These are phyloP conservation scores for Archilochus colubris DNA, from an alignment of 2,113 vertebrate species.

Conservation along the genomic window DNA sequence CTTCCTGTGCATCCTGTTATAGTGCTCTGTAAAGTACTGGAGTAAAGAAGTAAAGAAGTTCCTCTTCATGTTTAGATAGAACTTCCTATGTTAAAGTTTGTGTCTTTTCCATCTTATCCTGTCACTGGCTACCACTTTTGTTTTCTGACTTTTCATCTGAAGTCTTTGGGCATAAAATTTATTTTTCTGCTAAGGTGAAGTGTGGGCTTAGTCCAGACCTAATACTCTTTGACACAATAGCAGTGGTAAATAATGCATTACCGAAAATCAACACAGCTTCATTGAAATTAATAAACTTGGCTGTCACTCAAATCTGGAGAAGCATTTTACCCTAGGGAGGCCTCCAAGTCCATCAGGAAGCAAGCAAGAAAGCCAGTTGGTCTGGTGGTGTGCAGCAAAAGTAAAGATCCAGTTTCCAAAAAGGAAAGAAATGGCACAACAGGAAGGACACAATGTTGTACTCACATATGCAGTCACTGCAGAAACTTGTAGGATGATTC, in stretches of 20 bases:
- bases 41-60: no score
- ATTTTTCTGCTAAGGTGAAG: background rate
- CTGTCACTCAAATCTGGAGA: background rate
- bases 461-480: background rate
- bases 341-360: background rate
- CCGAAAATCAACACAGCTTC: background rate
- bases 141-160: background rate
- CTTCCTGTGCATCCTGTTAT: no score
- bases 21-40: no score
- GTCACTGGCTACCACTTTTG: no score
- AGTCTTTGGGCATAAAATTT: background rate
- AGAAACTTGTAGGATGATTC: background rate
- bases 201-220: background rate
- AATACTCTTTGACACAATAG: background rate
- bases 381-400: slow-evolving; percentile 16
- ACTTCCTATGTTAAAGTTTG: no score
- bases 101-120: no score
- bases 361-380: background rate
- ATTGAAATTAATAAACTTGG: background rate
- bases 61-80: no score
- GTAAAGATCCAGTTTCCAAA: slow-evolving; percentile 41
- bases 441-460: background rate
- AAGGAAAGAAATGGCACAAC: slow-evolving; percentile 5
- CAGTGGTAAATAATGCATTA: background rate
- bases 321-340: background rate